Evolutionary conservation across 1,140 invertebrate species (phyloP).

Genomic region (Drosophila elegans): DNA sequence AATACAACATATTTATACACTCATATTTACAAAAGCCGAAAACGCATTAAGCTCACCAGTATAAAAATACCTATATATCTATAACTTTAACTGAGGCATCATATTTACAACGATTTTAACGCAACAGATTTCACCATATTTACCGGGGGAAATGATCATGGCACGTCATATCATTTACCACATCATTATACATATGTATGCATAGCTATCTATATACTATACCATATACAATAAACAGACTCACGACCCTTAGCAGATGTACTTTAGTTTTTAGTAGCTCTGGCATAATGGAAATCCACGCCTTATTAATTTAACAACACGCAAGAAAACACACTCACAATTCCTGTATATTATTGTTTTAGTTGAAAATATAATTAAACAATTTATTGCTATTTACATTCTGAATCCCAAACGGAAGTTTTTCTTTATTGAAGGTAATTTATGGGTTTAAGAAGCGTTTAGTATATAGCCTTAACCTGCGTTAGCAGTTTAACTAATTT

Average conservation of each 20-base stretch:
- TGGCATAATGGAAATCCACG: slow-evolving; percentile 1
- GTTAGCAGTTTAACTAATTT: no score
- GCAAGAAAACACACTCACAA: slow-evolving; percentile 26
- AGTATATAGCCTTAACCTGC: not conserved
- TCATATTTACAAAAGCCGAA: slow-evolving; percentile 67
- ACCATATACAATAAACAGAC: slow-evolving; percentile 43
- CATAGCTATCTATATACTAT: slow-evolving; percentile 54
- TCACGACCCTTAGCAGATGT: slow-evolving; percentile 65
- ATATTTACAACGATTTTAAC: slow-evolving; percentile 82
- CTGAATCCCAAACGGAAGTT: slow-evolving; percentile 53
- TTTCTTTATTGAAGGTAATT: slow-evolving; percentile 14
- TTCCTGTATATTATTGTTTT: slow-evolving; percentile 72
- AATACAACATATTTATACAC: slow-evolving; percentile 58
- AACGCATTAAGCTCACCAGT: slow-evolving; percentile 67
- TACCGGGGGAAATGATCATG: slow-evolving; percentile 56
- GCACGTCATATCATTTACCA: slow-evolving; percentile 56
- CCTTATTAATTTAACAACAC: slow-evolving; percentile 29
- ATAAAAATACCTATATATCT: slow-evolving; percentile 44
- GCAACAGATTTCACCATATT: slow-evolving; percentile 58
- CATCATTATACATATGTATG: slow-evolving; percentile 41
- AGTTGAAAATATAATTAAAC: slow-evolving; percentile 73
- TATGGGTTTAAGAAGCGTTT: not conserved
- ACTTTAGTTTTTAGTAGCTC: slow-evolving; percentile 58
- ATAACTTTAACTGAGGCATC: slow-evolving; percentile 39
- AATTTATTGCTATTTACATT: slow-evolving; percentile 74